Base-by-base conservation (phyloP, 2,797 vertebrate genomes). In the Fistularia commersonii region DNA sequence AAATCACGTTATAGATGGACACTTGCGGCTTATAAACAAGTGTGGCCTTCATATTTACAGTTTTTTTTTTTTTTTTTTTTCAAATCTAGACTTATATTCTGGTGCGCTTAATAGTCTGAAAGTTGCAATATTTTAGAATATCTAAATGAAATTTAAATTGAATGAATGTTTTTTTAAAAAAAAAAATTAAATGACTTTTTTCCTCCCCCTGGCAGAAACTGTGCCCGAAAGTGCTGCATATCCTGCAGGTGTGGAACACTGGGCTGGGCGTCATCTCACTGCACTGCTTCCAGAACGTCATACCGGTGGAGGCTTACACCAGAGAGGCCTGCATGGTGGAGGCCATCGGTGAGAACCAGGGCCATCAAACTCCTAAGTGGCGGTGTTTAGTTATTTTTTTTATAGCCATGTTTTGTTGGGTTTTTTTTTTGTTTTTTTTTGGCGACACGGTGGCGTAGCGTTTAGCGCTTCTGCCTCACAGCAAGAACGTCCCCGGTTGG, bases 281-380 rank as follows among this genome's bases (percentile, higher is more conserved):
- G 55, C 95, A 95, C 52, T 98, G 96, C 67, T 98, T 98, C 83
- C 95, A 97, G 79, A 94, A 90, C 0, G 87, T 91, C 8, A 88
- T 94, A 15, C 92, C 94, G 0, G 92, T 92, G 1, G 95, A 98
- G 78, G 95, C 95, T 0, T 95, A 91, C 68, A 97, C 94, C 0
- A 81, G 94, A 14, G 95, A 98, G 71, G 88, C 94, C 8, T 94
- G 94, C 79, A 90, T 98, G 62, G 89, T 98, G 76, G 95, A 95
- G 39, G 93, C 94, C 6, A 81, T 98, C 0, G 94, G 96, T 98
- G 84, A 81, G 89, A 64, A 11, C 0, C 10, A 12, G 8, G 1
- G 32, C 3, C 3, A 41, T 39, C 38, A 2, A 15, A 34, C 8
- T 8, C 45, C 12, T 5, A 3, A 5, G 8, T 13, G 8, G 32